phyloP scores from a whole-genome alignment of 2,113 vertebrate species.

The Trematomus loennbergii region DNA sequence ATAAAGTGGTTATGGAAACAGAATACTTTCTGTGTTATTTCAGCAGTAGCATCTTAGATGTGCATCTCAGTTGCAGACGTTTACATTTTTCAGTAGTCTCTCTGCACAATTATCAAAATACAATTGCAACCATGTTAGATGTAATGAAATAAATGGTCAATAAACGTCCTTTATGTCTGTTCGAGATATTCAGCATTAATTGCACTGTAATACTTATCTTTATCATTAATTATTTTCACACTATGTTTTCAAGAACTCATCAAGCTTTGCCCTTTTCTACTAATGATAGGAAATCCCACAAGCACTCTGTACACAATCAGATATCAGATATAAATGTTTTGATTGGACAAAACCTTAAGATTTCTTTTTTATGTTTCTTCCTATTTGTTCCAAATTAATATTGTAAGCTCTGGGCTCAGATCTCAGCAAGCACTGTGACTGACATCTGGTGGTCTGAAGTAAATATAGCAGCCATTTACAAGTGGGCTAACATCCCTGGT shows the following conservation, averaged over 20 bases:
- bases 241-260: neutral
- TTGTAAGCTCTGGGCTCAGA: neutral
- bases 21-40: neutral
- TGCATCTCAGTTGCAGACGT: neutral
- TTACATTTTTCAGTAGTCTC: too few relatives aligned
- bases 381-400: too few relatives aligned
- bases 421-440: slow-evolving; percentile 3
- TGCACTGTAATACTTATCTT: neutral
- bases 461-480: neutral
- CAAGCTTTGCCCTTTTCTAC: neutral
- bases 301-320: neutral
- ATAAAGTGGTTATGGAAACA: neutral
- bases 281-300: neutral
- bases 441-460: slow-evolving; percentile 23
- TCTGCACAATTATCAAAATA: neutral
- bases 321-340: too few relatives aligned
- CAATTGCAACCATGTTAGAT: neutral
- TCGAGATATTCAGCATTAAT: neutral
- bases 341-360: too few relatives aligned
- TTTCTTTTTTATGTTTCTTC: too few relatives aligned
- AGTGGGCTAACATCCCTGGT: neutral
- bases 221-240: neutral
- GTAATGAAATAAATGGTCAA: neutral
- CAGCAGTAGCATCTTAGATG: neutral
- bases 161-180: neutral